phyloP scores from a whole-genome alignment of 2,797 vertebrate genomes.

The Sciurus vulgaris region DNA sequence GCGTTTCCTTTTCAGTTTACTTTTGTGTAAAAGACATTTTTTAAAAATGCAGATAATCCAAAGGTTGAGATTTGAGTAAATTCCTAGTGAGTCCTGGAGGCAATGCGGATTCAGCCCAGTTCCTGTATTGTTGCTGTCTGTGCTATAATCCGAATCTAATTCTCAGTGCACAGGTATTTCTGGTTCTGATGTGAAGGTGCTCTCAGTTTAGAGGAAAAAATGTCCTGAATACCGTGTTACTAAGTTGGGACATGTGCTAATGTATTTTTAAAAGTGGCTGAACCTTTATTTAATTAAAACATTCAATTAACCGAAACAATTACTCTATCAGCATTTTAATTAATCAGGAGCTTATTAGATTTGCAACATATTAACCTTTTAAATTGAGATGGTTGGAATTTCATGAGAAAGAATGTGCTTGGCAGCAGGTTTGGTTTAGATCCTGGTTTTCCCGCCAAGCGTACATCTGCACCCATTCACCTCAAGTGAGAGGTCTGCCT shows the following conservation, averaged over 20 bases:
- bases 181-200: background rate
- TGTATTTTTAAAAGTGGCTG: conserved; percentile 12
- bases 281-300: conserved; percentile 58
- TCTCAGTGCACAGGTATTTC: background rate
- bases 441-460: background rate
- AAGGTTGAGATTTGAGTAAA: conserved; percentile 18
- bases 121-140: background rate
- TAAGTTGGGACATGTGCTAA: background rate
- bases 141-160: background rate
- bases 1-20: background rate
- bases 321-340: conserved; percentile 43
- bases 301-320: conserved; percentile 50
- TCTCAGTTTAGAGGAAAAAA: conserved; percentile 9
- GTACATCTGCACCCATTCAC: background rate
- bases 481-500: background rate
- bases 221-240: background rate
- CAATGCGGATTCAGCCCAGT: background rate
- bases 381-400: conserved; percentile 15
- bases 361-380: conserved; percentile 28
- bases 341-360: conserved; percentile 50
- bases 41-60: background rate
- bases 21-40: conserved; percentile 38
- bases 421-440: background rate
- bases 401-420: background rate
- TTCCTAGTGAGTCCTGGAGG: background rate